Percentiles rank a stretch among this genome's conserved stretches.
phyloP scores from a whole-genome alignment of 2,113 vertebrate genomes.

The Tachysurus fulvidraco region DNA sequence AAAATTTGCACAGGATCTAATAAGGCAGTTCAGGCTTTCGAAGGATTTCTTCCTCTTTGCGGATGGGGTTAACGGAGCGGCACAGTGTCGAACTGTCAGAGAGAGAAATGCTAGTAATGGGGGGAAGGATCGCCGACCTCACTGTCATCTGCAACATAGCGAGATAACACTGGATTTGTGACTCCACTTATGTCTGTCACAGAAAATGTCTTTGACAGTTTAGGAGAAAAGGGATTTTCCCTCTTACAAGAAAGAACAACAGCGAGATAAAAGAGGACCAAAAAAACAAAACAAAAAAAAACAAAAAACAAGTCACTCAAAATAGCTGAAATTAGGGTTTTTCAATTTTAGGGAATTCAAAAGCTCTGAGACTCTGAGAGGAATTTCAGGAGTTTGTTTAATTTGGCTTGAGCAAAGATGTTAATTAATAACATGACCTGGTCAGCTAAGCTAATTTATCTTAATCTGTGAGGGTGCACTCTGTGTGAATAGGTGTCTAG shows the following conservation, averaged over 20 bases:
- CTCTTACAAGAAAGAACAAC: neutral
- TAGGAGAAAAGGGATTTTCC: slow-evolving; percentile 23
- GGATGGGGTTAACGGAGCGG: neutral
- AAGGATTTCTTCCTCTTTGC: neutral
- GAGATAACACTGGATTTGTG: slow-evolving; percentile 21
- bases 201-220: slow-evolving; percentile 29
- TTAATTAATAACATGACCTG: slow-evolving; percentile 33
- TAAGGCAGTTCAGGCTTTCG: slow-evolving; percentile 3
- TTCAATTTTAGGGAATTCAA: neutral
- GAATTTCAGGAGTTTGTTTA: slow-evolving; percentile 12
- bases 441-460: slow-evolving; percentile 31
- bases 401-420: slow-evolving; percentile 16
- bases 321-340: neutral
- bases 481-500: neutral
- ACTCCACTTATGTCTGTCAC: slow-evolving; percentile 34
- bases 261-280: neutral
- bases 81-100: slow-evolving; percentile 19
- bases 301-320: neutral
- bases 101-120: slow-evolving; percentile 3
- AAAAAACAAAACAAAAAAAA: neutral
- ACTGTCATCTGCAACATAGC: slow-evolving; percentile 15
- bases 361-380: neutral
- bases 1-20: neutral
- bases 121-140: neutral
- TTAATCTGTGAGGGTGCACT: neutral